Evolutionary conservation across 2,113 vertebrate species (phyloP).

Genomic region (Ammodytes dubius): DNA sequence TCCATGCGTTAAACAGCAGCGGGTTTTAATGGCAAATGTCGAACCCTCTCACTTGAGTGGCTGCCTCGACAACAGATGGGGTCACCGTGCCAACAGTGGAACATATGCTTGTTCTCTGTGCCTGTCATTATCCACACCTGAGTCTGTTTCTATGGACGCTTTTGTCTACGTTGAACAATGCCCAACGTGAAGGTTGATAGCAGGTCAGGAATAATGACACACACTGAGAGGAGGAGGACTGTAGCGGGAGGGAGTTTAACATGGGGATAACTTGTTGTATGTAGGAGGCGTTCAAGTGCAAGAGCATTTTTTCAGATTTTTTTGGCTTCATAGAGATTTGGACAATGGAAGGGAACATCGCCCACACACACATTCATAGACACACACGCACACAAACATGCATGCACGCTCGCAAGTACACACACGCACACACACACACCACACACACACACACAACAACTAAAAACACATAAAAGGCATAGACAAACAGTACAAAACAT

Average conservation of each 20-base stretch:
- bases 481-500: no score
- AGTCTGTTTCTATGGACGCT: constrained; percentile 34
- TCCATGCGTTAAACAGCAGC: constrained; percentile 18
- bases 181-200: constrained; percentile 14
- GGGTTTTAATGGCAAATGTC: constrained; percentile 1
- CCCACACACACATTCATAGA: constrained; percentile 36
- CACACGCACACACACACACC: no score
- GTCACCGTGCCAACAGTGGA: constrained; percentile 27
- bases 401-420: neutral
- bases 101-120: constrained; percentile 42
- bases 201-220: constrained; percentile 49
- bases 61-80: constrained; percentile 27
- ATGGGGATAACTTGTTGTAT: neutral
- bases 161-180: constrained; percentile 54
- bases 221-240: constrained; percentile 1
- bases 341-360: constrained; percentile 1
- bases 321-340: neutral
- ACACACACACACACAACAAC: no score
- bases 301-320: neutral
- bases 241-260: constrained; percentile 30
- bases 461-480: no score
- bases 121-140: constrained; percentile 35
- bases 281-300: neutral
- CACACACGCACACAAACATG: constrained; percentile 16
- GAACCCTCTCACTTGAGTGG: constrained; percentile 24